Percentiles rank a stretch among this genome's conserved stretches.
phyloP scores from a whole-genome alignment of 2,888 invertebrate genomes.

The Phalangium opilio region DNA sequence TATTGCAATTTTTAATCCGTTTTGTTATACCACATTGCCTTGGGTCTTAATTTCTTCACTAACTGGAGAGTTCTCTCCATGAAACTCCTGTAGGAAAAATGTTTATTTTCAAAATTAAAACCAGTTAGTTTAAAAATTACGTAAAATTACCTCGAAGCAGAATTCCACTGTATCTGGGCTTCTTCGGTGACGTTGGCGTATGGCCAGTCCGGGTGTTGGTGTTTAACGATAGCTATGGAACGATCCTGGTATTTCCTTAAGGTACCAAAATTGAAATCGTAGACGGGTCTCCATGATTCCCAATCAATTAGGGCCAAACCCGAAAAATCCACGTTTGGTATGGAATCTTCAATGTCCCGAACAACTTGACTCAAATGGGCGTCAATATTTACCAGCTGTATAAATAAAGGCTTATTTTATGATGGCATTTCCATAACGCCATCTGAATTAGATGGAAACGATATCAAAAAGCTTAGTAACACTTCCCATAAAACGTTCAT shows the following conservation, averaged over 20 bases:
- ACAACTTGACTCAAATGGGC: too few relatives aligned
- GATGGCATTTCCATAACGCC: too few relatives aligned
- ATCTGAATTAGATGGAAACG: too few relatives aligned
- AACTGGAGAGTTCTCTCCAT: conserved; percentile 49
- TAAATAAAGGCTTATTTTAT: too few relatives aligned
- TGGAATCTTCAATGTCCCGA: conserved; percentile 39
- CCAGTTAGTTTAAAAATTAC: too few relatives aligned
- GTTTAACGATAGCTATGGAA: conserved; percentile 46
- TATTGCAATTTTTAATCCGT: too few relatives aligned
- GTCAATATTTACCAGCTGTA: too few relatives aligned
- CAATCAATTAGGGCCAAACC: conserved; percentile 64
- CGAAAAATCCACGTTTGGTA: conserved; percentile 38
- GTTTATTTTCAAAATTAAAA: too few relatives aligned
- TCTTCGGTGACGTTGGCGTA: background rate
- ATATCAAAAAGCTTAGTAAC: too few relatives aligned
- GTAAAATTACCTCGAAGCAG: background rate
- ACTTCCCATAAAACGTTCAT: too few relatives aligned
- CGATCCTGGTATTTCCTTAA: conserved; percentile 48
- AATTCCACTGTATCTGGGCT: background rate
- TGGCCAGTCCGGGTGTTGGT: conserved; percentile 40
- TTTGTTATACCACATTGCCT: conserved; percentile 44
- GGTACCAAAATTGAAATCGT: conserved; percentile 40
- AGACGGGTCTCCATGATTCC: conserved; percentile 66
- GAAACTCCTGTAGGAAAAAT: conserved; percentile 41
- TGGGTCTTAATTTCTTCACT: conserved; percentile 47